Base-by-base conservation (phyloP, 1,140 invertebrate species). In the Battus philenor region DNA sequence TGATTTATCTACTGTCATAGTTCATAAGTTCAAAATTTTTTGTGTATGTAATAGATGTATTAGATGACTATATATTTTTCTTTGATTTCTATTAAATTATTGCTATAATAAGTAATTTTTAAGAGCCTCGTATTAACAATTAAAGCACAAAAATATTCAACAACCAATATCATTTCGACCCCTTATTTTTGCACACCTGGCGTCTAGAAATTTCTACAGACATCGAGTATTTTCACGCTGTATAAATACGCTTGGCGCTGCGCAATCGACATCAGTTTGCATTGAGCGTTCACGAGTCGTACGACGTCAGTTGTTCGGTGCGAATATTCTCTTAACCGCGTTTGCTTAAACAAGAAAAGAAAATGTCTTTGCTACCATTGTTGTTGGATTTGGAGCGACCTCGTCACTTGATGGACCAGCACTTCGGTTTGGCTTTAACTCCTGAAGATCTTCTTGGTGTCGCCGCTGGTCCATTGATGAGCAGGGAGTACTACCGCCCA, bases 381-480 rank as follows among this genome's bases (percentile, higher is more conserved):
- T n/a, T 77, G 6, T 22, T 91, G 24, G 88, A 90, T 15, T 88
- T 41, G 0, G 38, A 74, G 9, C 88, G 90, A 11, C 89, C 91
- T 26, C 91, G 90, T 24, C 87, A 92, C 36, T 72, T 94, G 8
- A 70, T 92, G 48, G 93, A 94, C 59, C 93, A 94, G 73, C 89
- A 94, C 53, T 94, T 94, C 57, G 93, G 91, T 7, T 84, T 90
- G 16, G 90, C 90, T 0, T 61, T 94, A 11, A 87, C 87, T 46
- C 88, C 91, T n/a, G 92, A 94, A 46, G 93, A 94, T 66, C 74
- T 94, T 2, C 59, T 93, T 11, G 90, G 89, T 2, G 88, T 87
- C 2, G 84, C 84, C 39, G 38, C 83, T 44, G 17, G 85, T 50
- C 88, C 87, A 5, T 46, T 67, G 51, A 13, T 70, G 13, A 85